phyloP scores from a whole-genome alignment of 2,888 invertebrate species.

The Coleophora deauratella region DNA sequence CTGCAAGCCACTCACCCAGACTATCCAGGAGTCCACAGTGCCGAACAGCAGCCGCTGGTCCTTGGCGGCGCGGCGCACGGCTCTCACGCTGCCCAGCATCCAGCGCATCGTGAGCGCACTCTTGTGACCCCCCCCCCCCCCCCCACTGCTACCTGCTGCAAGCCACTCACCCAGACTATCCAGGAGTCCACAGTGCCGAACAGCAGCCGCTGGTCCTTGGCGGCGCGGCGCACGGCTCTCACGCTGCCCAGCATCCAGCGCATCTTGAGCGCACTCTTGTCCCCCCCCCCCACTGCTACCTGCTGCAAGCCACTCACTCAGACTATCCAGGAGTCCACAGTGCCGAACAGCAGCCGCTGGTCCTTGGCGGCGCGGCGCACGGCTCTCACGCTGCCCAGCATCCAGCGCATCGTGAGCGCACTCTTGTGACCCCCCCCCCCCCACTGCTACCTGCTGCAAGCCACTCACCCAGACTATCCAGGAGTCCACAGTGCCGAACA shows the following conservation, averaged over 20 bases:
- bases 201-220: slow-evolving; percentile 82
- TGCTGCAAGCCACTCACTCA: slow-evolving; percentile 92
- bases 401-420: slow-evolving; percentile 91
- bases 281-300: no score
- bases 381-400: slow-evolving; percentile 85
- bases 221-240: slow-evolving; percentile 82
- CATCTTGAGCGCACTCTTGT: slow-evolving; percentile 92
- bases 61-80: slow-evolving; percentile 82
- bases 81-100: slow-evolving; percentile 87
- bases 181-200: slow-evolving; percentile 97
- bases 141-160: no score
- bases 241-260: slow-evolving; percentile 91
- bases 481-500: slow-evolving; percentile 94
- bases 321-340: slow-evolving; percentile 97
- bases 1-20: slow-evolving; percentile 91
- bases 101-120: slow-evolving; percentile 92
- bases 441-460: no score
- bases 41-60: slow-evolving; percentile 87
- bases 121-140: no score
- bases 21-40: slow-evolving; percentile 97
- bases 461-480: slow-evolving; percentile 95
- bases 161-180: slow-evolving; percentile 91
- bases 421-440: no score
- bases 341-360: slow-evolving; percentile 87
- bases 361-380: slow-evolving; percentile 85